Evolutionary conservation across 2,797 vertebrate genomes (phyloP), one percentile per base, ranked within the genome.

Genomic region (Pagetopsis macropterus): DNA sequence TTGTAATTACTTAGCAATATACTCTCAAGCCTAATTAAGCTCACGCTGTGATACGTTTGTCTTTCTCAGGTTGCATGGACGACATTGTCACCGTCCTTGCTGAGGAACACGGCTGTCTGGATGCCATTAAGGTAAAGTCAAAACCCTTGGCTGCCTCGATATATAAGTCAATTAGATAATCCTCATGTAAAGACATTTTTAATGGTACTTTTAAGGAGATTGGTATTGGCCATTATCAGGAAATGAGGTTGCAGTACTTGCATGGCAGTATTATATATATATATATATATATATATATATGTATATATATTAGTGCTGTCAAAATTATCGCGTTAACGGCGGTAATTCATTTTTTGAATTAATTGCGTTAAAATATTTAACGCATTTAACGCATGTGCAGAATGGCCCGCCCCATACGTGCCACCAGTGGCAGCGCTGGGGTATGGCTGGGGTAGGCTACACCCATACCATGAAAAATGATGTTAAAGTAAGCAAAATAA

Each of bases 61-160:
- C 68, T 16, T 84, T 74, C 68, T 40, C 89, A 99, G 98, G 95
- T 76, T 98, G 96, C 51, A 95, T 99, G 81, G 98, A 99, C 69
- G 97, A 99, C 79, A 96, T 96, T 86, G 84, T 98, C 77, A 96
- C 94, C 19, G 97, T 99, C 66, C 89, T 99, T 67, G 97, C 96
- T 44, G 98, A 99, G 92, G 97, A 98, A 80, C 97, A 99, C 37
- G 97, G 97, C 31, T 98, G 97, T 87, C 91, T 98, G 83, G 96
- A 97, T 72, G 87, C 90, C 55, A 94, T 98, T 84, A 96, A 97
- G 97, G 98, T 99, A 86, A 67, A 94, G 9, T 89, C 31, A 31
- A 59, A 52, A 31, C 27, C 8, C 13, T 49, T 11, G n/a, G 2
- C 45, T 63, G 19, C 3, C 27, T 63, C 0, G 1, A n/a, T 43